These are phyloP conservation scores for Nemopilema nomurai DNA, from an alignment of 30 jellyfish, hydroid and myxozoan genomes.

Conservation along the genomic window DNA sequence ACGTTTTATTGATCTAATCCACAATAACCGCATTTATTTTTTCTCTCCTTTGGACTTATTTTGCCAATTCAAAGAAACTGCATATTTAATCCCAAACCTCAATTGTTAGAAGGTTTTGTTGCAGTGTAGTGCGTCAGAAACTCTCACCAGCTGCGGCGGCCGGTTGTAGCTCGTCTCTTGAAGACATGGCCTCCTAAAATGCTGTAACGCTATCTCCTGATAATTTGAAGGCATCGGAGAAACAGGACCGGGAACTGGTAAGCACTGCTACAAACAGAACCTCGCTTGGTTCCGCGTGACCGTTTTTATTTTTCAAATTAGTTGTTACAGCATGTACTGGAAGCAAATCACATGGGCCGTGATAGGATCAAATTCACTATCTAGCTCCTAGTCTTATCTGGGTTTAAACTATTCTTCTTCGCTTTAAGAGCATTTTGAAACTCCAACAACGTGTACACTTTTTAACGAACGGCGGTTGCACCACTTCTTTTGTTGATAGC, in stretches of 20 bases:
- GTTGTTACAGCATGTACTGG: neutral
- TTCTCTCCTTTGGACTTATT: neutral
- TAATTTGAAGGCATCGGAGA: neutral
- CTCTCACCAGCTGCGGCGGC: neutral
- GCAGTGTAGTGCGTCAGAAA: neutral
- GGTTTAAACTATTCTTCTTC: neutral
- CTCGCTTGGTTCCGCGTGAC: neutral
- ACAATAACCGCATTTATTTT: neutral
- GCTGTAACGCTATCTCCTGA: neutral
- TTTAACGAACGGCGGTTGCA: too few species aligned
- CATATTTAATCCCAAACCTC: neutral
- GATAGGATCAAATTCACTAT: neutral
- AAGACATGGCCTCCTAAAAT: neutral
- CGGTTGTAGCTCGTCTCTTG: neutral
- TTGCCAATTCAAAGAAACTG: neutral
- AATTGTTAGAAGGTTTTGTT: neutral
- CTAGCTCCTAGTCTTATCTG: neutral
- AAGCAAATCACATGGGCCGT: neutral
- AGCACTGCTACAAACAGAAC: neutral
- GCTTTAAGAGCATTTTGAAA: too few species aligned
- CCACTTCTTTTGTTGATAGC: too few species aligned
- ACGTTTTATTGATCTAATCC: neutral
- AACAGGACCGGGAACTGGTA: neutral
- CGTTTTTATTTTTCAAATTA: neutral
- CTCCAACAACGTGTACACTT: too few species aligned